phyloP scores from a whole-genome alignment of 2,113 vertebrate genomes.

The Scalopus aquaticus region DNA sequence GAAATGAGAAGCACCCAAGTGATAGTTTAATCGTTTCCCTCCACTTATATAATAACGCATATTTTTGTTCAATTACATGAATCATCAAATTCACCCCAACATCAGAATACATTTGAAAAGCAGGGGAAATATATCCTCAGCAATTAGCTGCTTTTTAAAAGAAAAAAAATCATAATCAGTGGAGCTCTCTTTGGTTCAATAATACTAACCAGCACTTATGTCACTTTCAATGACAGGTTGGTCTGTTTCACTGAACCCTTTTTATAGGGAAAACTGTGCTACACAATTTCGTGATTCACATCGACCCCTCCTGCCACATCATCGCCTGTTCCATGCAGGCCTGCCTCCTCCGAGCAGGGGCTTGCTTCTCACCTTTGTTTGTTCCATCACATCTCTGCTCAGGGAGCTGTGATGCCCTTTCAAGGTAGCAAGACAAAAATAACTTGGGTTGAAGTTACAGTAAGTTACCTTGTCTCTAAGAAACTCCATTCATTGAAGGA shows the following conservation, averaged over 20 bases:
- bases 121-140: constrained; percentile 70
- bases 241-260: constrained; percentile 63
- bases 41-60: constrained; percentile 78
- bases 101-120: constrained; percentile 63
- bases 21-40: constrained; percentile 74
- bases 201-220: constrained; percentile 65
- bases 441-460: constrained; percentile 56
- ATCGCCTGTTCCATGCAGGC: constrained; percentile 56
- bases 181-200: constrained; percentile 69
- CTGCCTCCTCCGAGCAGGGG: constrained; percentile 61
- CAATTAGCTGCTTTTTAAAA: constrained; percentile 76
- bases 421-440: constrained; percentile 68
- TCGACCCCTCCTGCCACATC: constrained; percentile 66
- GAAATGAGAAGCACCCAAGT: constrained; percentile 62
- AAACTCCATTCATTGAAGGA: constrained; percentile 18
- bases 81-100: constrained; percentile 76
- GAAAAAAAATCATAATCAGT: constrained; percentile 59
- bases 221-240: constrained; percentile 55
- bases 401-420: constrained; percentile 49
- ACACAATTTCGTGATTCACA: constrained; percentile 75
- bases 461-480: constrained; percentile 52
- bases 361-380: constrained; percentile 72
- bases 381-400: constrained; percentile 54
- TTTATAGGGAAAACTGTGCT: constrained; percentile 47
- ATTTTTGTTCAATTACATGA: constrained; percentile 82